phyloP scores from a whole-genome alignment of 2,888 invertebrate genomes.

The Drosophila melanosoma region DNA sequence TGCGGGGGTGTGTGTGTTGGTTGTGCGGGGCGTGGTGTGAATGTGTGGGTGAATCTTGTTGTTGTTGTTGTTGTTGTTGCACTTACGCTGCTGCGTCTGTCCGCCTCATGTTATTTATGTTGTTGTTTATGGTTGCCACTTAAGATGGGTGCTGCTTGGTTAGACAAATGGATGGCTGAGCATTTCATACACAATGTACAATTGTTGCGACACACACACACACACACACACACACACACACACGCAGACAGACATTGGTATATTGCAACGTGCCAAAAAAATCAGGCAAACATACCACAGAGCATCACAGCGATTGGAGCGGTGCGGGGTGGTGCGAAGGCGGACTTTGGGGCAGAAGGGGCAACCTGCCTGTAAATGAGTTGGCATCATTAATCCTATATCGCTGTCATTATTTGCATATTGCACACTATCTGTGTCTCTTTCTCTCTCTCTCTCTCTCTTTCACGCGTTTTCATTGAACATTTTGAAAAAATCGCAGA shows the following conservation, averaged over 20 bases:
- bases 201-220: conserved; percentile 35
- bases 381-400: conserved; percentile 39
- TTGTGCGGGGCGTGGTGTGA: background rate
- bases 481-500: conserved; percentile 11
- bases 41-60: background rate
- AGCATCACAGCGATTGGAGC: background rate
- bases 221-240: background rate
- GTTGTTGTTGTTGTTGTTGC: conserved; percentile 11
- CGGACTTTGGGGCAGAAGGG: background rate
- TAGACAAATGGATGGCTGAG: conserved; percentile 27
- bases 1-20: background rate
- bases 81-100: conserved; percentile 19
- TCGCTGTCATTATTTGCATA: conserved; percentile 24
- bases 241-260: background rate
- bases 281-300: conserved; percentile 59
- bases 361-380: conserved; percentile 52
- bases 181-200: conserved; percentile 15
- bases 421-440: background rate
- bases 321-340: background rate
- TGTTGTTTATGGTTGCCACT: conserved; percentile 54
- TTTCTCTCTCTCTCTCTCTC: background rate
- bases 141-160: conserved; percentile 28
- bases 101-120: conserved; percentile 35
- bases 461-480: conserved; percentile 1
- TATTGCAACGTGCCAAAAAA: conserved; percentile 66